A percentile compares a stretch with the other conserved stretches of the same genome.
Evolutionary conservation across 2,888 invertebrate genomes (phyloP).

Genomic region (Dendrolimus pini): DNA sequence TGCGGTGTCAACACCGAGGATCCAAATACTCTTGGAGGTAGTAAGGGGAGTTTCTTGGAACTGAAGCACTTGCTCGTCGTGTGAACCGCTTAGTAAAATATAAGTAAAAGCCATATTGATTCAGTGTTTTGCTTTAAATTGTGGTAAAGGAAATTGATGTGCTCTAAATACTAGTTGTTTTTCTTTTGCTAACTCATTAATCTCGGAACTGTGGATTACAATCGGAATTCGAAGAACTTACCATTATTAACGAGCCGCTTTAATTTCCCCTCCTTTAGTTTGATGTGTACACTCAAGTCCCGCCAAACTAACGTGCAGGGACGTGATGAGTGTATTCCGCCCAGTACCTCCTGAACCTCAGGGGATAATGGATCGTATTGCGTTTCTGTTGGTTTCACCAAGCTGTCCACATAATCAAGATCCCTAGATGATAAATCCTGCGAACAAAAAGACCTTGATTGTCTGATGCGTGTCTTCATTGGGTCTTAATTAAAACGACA

Average conservation of each 20-base stretch:
- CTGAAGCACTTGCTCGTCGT: no score
- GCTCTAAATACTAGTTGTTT: neutral
- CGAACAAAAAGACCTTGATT: conserved; percentile 3
- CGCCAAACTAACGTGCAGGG: conserved; percentile 88
- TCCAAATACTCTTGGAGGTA: no score
- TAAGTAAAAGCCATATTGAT: no score
- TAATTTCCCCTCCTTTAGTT: conserved; percentile 59
- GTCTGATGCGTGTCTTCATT: conserved; percentile 3
- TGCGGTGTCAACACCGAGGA: no score
- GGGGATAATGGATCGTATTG: conserved; percentile 45
- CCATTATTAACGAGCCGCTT: conserved; percentile 88
- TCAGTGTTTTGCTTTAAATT: no score
- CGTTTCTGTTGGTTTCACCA: conserved; percentile 15
- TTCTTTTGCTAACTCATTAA: neutral
- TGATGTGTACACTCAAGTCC: conserved; percentile 84
- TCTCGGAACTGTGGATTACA: neutral
- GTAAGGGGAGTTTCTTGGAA: no score
- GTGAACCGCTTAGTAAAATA: no score
- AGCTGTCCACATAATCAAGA: conserved; percentile 24
- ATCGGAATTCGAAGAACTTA: conserved; percentile 33
- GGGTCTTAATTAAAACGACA: no score
- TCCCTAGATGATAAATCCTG: conserved; percentile 40
- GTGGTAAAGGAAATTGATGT: no score
- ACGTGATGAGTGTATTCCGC: conserved; percentile 71
- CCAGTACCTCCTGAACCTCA: conserved; percentile 66